A percentile compares a stretch with the other conserved stretches of the same genome.
phyloP scores from a whole-genome alignment of 2,113 vertebrate species.

The Calyptomena viridis region DNA sequence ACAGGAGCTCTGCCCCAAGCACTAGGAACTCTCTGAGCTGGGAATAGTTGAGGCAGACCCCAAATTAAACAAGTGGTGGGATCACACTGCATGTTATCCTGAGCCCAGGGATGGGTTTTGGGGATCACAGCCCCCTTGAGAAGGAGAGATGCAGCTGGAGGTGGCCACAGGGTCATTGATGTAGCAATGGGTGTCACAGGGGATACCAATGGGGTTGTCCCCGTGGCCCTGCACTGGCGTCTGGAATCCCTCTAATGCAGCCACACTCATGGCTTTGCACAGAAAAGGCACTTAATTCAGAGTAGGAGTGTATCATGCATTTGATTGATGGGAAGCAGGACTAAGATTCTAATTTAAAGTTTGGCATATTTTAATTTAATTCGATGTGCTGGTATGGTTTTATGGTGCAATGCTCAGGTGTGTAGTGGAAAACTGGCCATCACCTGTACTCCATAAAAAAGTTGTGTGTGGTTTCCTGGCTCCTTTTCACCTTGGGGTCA shows the following conservation, averaged over 20 bases:
- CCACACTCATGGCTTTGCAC: accelerated
- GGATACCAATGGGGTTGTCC: background rate
- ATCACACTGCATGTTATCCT: background rate
- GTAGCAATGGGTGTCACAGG: background rate
- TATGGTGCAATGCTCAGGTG: background rate
- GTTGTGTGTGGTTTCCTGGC: background rate
- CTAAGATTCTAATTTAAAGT: background rate
- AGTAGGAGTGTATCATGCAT: accelerated
- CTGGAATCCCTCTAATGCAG: accelerated
- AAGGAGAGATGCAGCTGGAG: background rate
- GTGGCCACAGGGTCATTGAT: accelerated
- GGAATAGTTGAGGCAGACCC: background rate
- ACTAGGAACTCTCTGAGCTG: background rate
- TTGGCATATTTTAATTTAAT: background rate
- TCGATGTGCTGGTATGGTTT: background rate
- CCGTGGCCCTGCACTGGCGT: background rate
- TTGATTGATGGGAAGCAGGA: background rate
- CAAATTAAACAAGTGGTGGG: accelerated
- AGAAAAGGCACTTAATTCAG: background rate
- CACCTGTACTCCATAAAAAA: background rate
- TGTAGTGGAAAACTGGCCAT: background rate
- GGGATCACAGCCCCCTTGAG: accelerated
- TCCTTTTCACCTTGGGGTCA: background rate
- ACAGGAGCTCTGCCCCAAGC: background rate
- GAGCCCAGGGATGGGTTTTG: background rate